Conservation (phyloP, 2,113 vertebrate genomes). For the Caloenas nicobarica region DNA sequence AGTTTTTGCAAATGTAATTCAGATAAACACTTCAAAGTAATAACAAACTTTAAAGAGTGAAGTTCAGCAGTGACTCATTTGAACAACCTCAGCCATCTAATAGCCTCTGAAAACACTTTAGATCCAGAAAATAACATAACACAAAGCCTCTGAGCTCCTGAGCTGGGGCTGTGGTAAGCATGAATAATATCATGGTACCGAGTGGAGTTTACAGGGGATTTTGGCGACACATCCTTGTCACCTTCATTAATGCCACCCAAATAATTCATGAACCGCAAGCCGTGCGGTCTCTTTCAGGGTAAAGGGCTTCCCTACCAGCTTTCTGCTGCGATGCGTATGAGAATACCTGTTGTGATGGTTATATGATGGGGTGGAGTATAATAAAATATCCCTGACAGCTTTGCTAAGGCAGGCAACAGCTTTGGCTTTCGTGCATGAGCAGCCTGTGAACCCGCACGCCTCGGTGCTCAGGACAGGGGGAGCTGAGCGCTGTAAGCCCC, state of each 20-base stretch:
- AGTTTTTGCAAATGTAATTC: conserved; percentile 17
- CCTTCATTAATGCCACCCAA: neutral
- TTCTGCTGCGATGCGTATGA: neutral
- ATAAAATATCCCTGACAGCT: neutral
- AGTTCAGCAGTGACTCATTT: conserved; percentile 42
- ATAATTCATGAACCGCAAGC: neutral
- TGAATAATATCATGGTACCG: neutral
- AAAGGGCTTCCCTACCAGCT: neutral
- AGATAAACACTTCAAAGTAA: conserved; percentile 42
- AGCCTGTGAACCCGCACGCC: neutral
- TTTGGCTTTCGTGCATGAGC: conserved; percentile 9
- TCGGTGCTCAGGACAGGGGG: neutral
- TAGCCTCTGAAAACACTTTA: neutral
- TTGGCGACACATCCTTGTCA: neutral
- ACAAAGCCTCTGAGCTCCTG: neutral
- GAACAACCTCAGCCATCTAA: neutral
- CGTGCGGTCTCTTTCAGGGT: neutral
- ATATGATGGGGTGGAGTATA: neutral
- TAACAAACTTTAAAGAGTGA: conserved; percentile 50
- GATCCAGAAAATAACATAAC: neutral
- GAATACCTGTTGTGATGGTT: conserved; percentile 27
- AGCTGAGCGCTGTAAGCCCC: neutral
- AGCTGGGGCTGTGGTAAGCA: neutral
- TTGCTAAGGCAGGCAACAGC: conserved; percentile 16
- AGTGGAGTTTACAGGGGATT: neutral